Evolutionary conservation across 2,797 vertebrate species (phyloP), one percentile per base, ranked within the genome.

Genomic region (Cuculus canorus): DNA sequence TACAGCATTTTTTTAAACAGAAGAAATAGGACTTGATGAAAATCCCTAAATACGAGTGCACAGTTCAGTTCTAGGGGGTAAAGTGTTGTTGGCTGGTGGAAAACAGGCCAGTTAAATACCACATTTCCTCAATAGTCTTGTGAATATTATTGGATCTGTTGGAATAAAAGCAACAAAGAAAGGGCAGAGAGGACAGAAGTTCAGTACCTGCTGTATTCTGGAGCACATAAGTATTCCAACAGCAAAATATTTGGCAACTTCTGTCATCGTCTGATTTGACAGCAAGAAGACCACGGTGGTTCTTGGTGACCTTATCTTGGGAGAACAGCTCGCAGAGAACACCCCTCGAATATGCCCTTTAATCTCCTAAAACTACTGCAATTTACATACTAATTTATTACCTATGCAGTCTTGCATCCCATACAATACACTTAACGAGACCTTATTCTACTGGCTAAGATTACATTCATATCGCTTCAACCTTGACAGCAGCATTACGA

Each of bases 371-470:
- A 90, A 47, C 23, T 80, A 11, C 52, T 28, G 56, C 79, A 41
- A 73, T 92, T 92, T 95, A 30, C 92, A 95, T 87, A 65, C 57
- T 87, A 84, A 95, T 95, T 84, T 65, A 60, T 71, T 73, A 60
- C 73, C 56, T 47, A 30, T 24, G 92, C 82, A 81, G 50, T 18
- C 43, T 73, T 48, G 80, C 84, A 27, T 70, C 61, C 84, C 12
- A 0, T 45, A 57, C 3, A 45, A 83, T 45, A 25, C 75, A 41
- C 73, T 72, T 39, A 19, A 82, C 1, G 2, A 86, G 69, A 56
- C 79, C 82, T 90, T 89, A 23, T 78, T 60, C 50, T 41, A 1
- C 35, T 23, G 75, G 45, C 54, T 64, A 30, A 47, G 73, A 81
- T 84, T 50, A 6, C 41, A n/a, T 22, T 66, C 9, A 0, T 53